phyloP scores from a whole-genome alignment of 2,888 invertebrate genomes.

The Dolichomitus sp. region DNA sequence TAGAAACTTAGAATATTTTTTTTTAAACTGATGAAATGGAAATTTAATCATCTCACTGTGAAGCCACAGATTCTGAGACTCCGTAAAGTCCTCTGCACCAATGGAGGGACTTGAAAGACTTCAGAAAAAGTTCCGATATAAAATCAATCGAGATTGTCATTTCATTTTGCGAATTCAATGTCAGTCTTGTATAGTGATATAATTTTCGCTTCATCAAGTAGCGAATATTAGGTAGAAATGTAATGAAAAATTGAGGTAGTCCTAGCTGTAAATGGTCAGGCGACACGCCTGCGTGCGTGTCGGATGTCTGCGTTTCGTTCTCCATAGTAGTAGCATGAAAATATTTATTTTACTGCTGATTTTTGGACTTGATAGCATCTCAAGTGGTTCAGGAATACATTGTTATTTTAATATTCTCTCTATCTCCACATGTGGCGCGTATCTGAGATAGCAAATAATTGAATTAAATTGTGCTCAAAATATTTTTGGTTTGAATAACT shows the following conservation, averaged over 20 bases:
- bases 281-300: not conserved
- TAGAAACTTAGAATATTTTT: no score
- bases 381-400: not conserved
- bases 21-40: no score
- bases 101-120: no score
- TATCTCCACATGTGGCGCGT: not conserved
- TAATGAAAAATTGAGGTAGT: conserved; percentile 1
- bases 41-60: no score
- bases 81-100: no score
- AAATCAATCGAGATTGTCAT: no score
- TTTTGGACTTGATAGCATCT: not conserved
- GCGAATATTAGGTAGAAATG: not conserved
- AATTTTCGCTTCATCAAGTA: not conserved
- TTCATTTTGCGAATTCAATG: no score
- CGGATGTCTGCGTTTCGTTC: not conserved
- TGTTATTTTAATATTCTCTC: not conserved
- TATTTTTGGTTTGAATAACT: no score
- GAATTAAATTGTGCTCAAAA: no score
- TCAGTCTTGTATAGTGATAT: not conserved
- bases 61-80: no score
- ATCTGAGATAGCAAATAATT: no score
- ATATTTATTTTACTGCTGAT: not conserved
- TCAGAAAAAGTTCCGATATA: no score
- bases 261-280: not conserved
- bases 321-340: not conserved